Evolutionary conservation across 2,888 invertebrate species (phyloP).

Genomic region (Elmis aenea): DNA sequence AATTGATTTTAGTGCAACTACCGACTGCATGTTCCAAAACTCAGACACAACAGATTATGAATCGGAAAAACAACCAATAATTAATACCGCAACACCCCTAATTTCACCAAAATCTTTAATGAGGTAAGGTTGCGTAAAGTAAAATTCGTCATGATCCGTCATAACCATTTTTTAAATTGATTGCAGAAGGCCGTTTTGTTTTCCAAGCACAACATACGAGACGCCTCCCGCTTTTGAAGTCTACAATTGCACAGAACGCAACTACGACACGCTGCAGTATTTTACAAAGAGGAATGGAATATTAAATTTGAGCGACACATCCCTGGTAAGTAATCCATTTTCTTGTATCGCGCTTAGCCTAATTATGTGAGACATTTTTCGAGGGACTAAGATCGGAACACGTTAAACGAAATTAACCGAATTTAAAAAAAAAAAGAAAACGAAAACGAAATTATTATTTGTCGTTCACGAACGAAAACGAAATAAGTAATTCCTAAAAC

Average conservation of each 20-base stretch:
- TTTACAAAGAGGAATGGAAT: slow-evolving; percentile 23
- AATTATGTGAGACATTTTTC: no score
- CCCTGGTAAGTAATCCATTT: slow-evolving; percentile 28
- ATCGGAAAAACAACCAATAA: no score
- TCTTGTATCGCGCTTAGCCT: neutral
- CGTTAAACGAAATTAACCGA: no score
- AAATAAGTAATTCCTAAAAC: no score
- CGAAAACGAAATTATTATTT: no score
- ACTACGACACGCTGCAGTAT: slow-evolving; percentile 25
- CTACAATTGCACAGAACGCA: slow-evolving; percentile 20
- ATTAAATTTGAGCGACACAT: slow-evolving; percentile 22
- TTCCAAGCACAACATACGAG: slow-evolving; percentile 22
- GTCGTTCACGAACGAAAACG: no score
- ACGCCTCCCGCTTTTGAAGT: slow-evolving; percentile 20
- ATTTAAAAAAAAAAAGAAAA: no score
- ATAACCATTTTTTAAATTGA: slow-evolving; percentile 1
- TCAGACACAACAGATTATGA: slow-evolving; percentile 40
- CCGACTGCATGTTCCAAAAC: slow-evolving; percentile 36
- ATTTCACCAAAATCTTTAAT: slow-evolving; percentile 14
- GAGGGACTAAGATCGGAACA: no score
- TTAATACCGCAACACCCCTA: no score
- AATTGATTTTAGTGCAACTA: slow-evolving; percentile 28
- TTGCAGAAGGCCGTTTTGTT: slow-evolving; percentile 26
- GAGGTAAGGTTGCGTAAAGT: slow-evolving; percentile 10
- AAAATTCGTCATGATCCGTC: slow-evolving; percentile 2